Percentiles rank a stretch among this genome's conserved stretches.
These are phyloP conservation scores for Vulpes vulpes DNA, from an alignment of 2,113 vertebrate species.

Conservation along the genomic window DNA sequence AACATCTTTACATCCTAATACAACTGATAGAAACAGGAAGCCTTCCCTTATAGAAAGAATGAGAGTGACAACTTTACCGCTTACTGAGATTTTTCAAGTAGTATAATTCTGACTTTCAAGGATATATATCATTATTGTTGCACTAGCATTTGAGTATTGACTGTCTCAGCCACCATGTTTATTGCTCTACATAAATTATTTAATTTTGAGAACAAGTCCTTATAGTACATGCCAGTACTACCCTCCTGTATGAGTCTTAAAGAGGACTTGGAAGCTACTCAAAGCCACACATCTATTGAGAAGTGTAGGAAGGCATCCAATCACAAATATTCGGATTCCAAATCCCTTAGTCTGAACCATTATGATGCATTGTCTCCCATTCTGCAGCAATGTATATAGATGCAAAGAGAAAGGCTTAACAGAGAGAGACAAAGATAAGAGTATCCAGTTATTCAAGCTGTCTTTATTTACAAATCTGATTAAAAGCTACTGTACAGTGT, in stretches of 20 bases:
- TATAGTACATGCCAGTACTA: background rate
- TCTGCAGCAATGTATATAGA: background rate
- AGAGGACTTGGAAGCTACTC: background rate
- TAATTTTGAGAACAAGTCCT: background rate
- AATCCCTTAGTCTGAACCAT: background rate
- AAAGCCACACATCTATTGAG: background rate
- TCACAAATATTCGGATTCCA: background rate
- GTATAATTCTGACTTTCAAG: background rate
- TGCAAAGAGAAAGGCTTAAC: background rate
- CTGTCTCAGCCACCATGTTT: background rate
- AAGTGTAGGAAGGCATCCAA: background rate
- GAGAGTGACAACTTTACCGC: background rate
- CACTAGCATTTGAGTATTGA: background rate
- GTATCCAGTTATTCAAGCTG: background rate
- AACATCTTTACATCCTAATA: background rate
- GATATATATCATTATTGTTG: background rate
- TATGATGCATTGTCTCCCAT: fast-evolving
- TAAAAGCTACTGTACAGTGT: background rate
- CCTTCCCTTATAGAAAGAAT: background rate
- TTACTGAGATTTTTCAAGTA: background rate
- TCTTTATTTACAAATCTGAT: background rate
- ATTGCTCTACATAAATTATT: background rate
- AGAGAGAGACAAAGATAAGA: background rate
- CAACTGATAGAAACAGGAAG: background rate
- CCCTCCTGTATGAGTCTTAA: background rate